phyloP scores from a whole-genome alignment of 2,797 vertebrate genomes.

The Phylloscopus collybita region DNA sequence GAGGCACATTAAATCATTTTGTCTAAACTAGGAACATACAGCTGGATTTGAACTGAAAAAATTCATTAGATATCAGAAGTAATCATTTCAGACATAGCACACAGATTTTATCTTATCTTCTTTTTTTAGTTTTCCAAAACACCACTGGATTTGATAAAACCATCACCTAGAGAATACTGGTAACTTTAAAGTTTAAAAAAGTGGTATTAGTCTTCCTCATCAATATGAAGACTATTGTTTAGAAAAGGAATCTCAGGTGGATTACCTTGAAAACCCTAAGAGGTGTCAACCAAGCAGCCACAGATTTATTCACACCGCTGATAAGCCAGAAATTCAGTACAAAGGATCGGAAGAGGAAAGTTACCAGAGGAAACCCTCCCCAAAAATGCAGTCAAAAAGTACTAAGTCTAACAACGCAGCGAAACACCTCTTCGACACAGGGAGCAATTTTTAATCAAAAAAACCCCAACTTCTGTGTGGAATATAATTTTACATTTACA shows the following conservation, averaged over 20 bases:
- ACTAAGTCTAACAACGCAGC: rapidly evolving
- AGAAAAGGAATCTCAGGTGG: background rate
- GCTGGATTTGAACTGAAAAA: background rate
- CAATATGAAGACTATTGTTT: background rate
- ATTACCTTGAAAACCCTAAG: background rate
- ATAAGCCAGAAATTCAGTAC: background rate
- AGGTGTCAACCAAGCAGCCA: background rate
- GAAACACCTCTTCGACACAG: background rate
- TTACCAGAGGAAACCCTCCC: background rate
- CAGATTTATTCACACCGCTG: background rate
- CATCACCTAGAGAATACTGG: background rate
- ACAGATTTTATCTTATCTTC: background rate
- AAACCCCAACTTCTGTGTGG: background rate
- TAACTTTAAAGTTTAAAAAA: background rate
- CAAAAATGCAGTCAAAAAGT: background rate
- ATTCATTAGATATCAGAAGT: background rate
- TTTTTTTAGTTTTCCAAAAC: background rate
- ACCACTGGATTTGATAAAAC: background rate
- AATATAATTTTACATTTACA: background rate
- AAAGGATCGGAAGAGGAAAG: background rate
- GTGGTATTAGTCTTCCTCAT: background rate
- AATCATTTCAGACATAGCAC: background rate
- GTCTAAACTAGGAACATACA: background rate
- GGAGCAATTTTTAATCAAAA: background rate
- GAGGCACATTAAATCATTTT: background rate